Base-by-base conservation (phyloP, 1,140 invertebrate species). In the Anadara kagoshimensis region DNA sequence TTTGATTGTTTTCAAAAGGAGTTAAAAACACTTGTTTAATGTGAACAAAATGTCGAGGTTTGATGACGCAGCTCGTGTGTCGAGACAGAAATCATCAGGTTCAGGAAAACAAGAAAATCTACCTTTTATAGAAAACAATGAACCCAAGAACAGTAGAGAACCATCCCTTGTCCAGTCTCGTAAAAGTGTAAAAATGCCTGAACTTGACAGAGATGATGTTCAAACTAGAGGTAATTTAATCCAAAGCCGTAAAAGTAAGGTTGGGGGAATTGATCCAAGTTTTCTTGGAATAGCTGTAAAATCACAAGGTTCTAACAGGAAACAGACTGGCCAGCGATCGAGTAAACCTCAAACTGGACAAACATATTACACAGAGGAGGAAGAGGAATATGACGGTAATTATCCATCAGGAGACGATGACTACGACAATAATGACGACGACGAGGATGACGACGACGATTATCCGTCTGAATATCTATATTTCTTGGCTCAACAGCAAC, bases 351-450 rank as follows among this genome's bases (percentile, higher is more conserved):
- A 57, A 57, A 24, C 56, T 29, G 56, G 56, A 26, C 22, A 18
- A 36, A 57, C 24, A 14, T 57, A 57, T 26, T 4, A 14, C 2
- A 29, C 56, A 24, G 24, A 57, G 22, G 26, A 57, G 24, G 56
- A 57, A 14, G 56, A 57, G 26, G 56, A 57, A 8, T 20, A 56
- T 56, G 53, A 22, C 10, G 56, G 24, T 4, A 14, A 57, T 36
- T 36, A 36, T 36, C 29, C 29, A 57, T 7, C 10, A 29, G 56
- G 2, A 12, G 43, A 67, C 29, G 29, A 56, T 18, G 26, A 29
- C 20, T n/a, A 69, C 7, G 61, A 59, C 1, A 51, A 75, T 11
- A 66, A 68, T 8, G 65, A 75, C 36, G 66, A 69, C 18, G 53
- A 69, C 14, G 57, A 68, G 20, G 22, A 51, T 10, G 56, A 49